Base-by-base conservation (phyloP, 2,888 invertebrate genomes). In the Lasioglossum calceatum region DNA sequence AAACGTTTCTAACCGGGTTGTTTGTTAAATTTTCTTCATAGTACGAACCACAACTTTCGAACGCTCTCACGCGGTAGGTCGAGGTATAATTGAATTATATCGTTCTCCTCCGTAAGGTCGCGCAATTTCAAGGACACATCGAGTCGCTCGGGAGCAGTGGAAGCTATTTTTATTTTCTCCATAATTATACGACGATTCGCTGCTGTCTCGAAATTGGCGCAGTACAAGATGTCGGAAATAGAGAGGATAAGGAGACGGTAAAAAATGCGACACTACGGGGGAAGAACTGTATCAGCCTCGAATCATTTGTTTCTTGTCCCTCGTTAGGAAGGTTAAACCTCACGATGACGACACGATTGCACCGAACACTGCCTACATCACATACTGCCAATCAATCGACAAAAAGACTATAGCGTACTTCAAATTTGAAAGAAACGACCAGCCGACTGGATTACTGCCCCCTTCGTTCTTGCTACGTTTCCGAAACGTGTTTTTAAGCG, bases 291-390 rank as follows among this genome's bases (percentile, higher is more conserved):
- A 42, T 58, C 23, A 44, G 23, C 7, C n/a, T 39, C 58, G 77
- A 78, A 70, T 89, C 79, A 58, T 76, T 87, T 70, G 77, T 36
- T 1, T 12, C 23, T 39, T n/a, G 47, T 42, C 19, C 32, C 73
- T 23, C 3, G 70, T 36, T 3, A 70, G 19, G 3, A 36, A 39
- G 36, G 19, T 19, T 23, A 2, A 70, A 61, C n/a, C 32, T 14
- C 14, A 64, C 0, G 71, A 81, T 58, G 64, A 27, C 64, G 70
- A 16, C 76, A 14, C 47, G 10, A 19, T 50, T n/a, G 67, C 23
- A 14, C 1, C 5, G 61, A 82, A 89, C 83, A 89, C 88, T 89
- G 88, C 84, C 78, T 73, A 14, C n/a, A 73, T 47, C 42, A 16
- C 16, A 74, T 77, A 86, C 86, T 86, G 86, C 81, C 86, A 82